A percentile compares a stretch with the other conserved stretches of the same genome.
Evolutionary conservation across 1,140 invertebrate genomes (phyloP).

Genomic region (Psix sp.): DNA sequence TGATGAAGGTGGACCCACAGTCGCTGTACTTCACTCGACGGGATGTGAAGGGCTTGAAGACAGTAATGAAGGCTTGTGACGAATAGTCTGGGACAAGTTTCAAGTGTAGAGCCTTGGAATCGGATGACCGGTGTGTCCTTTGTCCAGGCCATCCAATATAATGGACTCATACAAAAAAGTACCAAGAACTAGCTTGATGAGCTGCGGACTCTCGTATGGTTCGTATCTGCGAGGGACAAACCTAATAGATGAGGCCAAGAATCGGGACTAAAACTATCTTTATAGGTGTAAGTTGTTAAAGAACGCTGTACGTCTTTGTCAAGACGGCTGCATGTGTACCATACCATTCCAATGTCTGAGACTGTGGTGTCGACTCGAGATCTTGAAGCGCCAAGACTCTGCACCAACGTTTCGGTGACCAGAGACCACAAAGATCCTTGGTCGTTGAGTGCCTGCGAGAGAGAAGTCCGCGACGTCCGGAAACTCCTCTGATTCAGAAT

Average conservation of each 20-base stretch:
- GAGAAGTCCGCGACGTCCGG: too few species aligned
- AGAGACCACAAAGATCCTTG: constrained; percentile 16
- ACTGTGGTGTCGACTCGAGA: neutral
- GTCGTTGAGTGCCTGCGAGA: constrained; percentile 8
- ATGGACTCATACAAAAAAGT: neutral
- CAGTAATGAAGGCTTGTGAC: too few species aligned
- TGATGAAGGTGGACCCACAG: too few species aligned
- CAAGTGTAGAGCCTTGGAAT: too few species aligned
- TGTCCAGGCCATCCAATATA: neutral
- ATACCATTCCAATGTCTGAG: neutral
- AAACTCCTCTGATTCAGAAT: too few species aligned
- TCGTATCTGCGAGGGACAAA: neutral
- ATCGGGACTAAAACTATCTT: neutral
- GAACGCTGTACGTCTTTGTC: too few species aligned
- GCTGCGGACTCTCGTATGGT: neutral
- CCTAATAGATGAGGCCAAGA: neutral
- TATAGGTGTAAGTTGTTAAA: constrained; percentile 2
- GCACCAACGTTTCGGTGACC: neutral
- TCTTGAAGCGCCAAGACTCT: neutral
- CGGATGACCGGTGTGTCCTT: neutral
- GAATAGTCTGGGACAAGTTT: too few species aligned
- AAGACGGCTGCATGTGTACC: neutral
- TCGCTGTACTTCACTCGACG: too few species aligned
- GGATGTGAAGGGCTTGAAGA: too few species aligned
- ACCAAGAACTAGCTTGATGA: neutral